Evolutionary conservation across 2,113 vertebrate species (phyloP).

Genomic region (Pedionomus torquatus): DNA sequence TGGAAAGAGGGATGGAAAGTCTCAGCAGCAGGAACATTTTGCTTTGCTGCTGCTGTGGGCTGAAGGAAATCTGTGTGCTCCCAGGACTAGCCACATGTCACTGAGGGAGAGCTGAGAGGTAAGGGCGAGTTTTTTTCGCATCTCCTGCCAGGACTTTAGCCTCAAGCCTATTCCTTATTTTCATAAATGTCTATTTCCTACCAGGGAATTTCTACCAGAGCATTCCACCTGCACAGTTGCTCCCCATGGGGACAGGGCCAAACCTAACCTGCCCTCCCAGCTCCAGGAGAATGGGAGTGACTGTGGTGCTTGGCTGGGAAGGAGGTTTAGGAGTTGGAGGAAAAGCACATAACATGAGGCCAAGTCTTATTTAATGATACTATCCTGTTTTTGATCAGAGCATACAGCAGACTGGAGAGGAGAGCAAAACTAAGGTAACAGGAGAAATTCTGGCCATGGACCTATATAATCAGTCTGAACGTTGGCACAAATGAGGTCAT

Average conservation of each 20-base stretch:
- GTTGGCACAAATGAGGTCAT: slow-evolving; percentile 13
- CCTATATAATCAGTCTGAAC: background rate
- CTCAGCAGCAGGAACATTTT: background rate
- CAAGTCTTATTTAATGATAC: background rate
- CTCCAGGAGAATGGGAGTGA: background rate
- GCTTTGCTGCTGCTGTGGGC: background rate
- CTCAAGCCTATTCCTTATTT: slow-evolving; percentile 18
- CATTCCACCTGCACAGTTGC: background rate
- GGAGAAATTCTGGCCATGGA: background rate
- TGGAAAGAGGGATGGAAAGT: background rate
- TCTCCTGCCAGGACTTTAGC: background rate
- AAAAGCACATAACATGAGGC: background rate
- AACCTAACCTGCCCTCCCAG: background rate
- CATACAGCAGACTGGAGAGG: background rate
- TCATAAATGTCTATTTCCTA: background rate
- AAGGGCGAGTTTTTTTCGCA: slow-evolving; percentile 1
- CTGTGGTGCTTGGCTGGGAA: background rate
- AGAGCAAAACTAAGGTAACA: background rate
- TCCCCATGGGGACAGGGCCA: background rate
- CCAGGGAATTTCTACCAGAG: background rate
- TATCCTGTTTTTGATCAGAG: slow-evolving; percentile 11
- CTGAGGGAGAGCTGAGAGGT: background rate
- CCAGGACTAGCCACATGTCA: background rate
- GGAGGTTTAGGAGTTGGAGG: background rate
- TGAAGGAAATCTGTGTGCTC: background rate